A percentile compares a stretch with the other conserved stretches of the same genome.
Evolutionary conservation across 1,140 invertebrate species (phyloP).

Genomic region (Camponotus vicinus): DNA sequence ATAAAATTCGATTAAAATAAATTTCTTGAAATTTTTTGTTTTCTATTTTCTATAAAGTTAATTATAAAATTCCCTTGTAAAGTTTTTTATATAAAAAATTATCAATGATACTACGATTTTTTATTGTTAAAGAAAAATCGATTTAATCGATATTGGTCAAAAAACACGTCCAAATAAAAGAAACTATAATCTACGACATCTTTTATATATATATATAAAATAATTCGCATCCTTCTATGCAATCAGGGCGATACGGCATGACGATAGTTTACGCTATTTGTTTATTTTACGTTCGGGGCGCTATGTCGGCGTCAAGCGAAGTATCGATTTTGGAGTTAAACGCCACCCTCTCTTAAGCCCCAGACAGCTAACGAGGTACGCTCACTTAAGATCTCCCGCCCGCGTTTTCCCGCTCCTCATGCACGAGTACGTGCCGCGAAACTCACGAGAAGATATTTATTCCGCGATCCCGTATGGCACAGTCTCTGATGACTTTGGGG

Average conservation of each 20-base stretch:
- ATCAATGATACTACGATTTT: neutral
- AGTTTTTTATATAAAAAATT: conserved; percentile 5
- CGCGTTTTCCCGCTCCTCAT: conserved; percentile 61
- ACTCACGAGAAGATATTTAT: conserved; percentile 73
- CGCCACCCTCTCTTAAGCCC: conserved; percentile 64
- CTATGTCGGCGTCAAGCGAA: conserved; percentile 23
- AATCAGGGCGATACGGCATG: neutral
- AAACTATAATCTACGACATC: neutral
- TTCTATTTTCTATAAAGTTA: neutral
- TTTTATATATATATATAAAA: neutral
- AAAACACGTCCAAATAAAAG: neutral
- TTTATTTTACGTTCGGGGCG: conserved; percentile 22
- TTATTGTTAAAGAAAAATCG: neutral
- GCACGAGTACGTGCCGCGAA: conserved; percentile 71
- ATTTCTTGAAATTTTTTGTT: conserved; percentile 17
- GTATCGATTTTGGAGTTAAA: conserved; percentile 67
- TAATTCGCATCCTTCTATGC: neutral
- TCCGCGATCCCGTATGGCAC: conserved; percentile 67
- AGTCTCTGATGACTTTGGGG: conserved; percentile 70
- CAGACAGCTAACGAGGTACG: conserved; percentile 72
- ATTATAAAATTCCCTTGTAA: neutral
- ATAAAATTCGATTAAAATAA: conserved; percentile 12
- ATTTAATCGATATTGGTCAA: neutral
- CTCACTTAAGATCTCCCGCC: conserved; percentile 63
- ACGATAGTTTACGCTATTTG: conserved; percentile 33